Evolutionary conservation across 2,888 invertebrate genomes (phyloP), one percentile per base, ranked within the genome.

Genomic region (Tinea trinotella): DNA sequence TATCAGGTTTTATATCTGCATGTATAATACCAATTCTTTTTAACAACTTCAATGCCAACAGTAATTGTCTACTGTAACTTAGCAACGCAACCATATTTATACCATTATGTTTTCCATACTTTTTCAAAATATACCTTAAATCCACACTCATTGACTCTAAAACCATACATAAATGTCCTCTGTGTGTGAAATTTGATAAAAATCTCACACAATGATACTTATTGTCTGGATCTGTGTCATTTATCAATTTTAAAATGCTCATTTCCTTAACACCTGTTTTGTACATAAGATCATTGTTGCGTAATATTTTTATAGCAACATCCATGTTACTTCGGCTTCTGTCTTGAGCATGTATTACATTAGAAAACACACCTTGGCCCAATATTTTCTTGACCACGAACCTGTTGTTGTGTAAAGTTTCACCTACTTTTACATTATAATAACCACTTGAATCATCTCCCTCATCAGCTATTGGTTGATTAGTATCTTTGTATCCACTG

Each of bases 361-460:
- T 99, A 67, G 98, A 97, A 85, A 99, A 99, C 9, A 99, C 98
- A 40, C 99, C 99, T 83, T 98, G 97, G 0, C 99, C 99, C 0
- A 98, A 95, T 74, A 97, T 95, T 30, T 97, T 96, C 80, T 95
- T 97, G 1, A 99, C 96, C 56, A 93, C 91, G 71, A 99, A 99
- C 56, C 97, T 90, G 54, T 90, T 90, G 78, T 89, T 89, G 76
- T 98, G 84, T 3, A 94, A 89, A 15, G 70, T 72, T 84, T 99
- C 99, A 9, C 99, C 97, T 64, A 97, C 93, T 62, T 95, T 90
- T 20, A 98, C 95, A 57, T 93, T 87, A 72, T 99, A 99, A 77
- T 99, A 99, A 48, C 99, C 99, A 76, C 99, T 99, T 3, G 95
- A 92, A 86, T 99, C 98, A 76, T 99, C 99, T 98, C 98, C 99